Percentiles rank a stretch among this genome's conserved stretches.
These are phyloP conservation scores for Amblyopsis hoosieri DNA, from an alignment of 2,797 vertebrate species.

Conservation along the genomic window DNA sequence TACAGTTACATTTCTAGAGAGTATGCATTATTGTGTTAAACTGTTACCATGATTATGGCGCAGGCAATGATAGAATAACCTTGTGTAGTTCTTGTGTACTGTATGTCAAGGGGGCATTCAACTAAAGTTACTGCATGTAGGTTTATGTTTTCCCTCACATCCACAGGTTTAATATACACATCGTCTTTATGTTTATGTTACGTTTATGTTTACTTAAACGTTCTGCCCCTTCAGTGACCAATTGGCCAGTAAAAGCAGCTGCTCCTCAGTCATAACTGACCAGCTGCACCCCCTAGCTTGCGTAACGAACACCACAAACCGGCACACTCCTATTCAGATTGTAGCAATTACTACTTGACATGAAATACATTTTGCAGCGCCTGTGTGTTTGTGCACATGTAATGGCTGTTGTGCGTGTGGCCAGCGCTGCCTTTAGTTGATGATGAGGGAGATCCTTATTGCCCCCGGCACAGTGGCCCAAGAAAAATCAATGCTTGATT, in stretches of 20 bases:
- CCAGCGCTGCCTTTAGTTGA: constrained; percentile 37
- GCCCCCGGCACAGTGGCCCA: constrained; percentile 55
- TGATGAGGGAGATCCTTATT: constrained; percentile 60
- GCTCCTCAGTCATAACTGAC: constrained; percentile 58
- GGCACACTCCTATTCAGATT: constrained; percentile 39
- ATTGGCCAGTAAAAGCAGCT: constrained; percentile 34
- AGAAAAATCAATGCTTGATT: constrained; percentile 75
- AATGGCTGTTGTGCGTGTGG: constrained; percentile 33
- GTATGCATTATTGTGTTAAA: too few relatives aligned
- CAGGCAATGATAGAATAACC: too few relatives aligned
- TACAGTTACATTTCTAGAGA: too few relatives aligned
- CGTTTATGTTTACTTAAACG: too few relatives aligned
- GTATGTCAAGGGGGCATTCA: too few relatives aligned
- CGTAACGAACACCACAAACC: constrained; percentile 29
- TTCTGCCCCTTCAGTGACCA: constrained; percentile 35
- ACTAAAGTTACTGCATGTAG: too few relatives aligned
- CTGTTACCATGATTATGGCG: too few relatives aligned
- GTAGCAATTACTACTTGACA: constrained; percentile 45
- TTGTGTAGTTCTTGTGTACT: too few relatives aligned
- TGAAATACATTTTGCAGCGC: constrained; percentile 50
- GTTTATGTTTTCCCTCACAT: too few relatives aligned
- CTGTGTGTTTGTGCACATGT: constrained; percentile 23
- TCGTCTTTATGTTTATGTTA: too few relatives aligned
- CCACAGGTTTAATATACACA: too few relatives aligned
- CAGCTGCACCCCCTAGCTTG: constrained; percentile 19